Base-by-base conservation (phyloP, 2,113 vertebrate genomes). In the Amphiprion percula region DNA sequence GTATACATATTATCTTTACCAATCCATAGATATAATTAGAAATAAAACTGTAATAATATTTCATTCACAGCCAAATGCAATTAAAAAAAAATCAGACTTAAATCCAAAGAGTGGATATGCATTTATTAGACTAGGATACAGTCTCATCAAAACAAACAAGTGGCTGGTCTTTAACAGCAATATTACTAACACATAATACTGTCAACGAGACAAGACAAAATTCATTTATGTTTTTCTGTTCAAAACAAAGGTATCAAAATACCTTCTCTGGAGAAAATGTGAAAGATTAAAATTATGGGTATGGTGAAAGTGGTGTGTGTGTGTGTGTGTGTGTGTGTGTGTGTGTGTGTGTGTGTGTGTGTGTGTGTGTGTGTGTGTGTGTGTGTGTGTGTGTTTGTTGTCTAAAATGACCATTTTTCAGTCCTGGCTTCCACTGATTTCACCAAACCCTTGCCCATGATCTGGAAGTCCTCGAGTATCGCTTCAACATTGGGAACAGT, bases 351-450 rank as follows among this genome's bases (percentile, higher is more conserved):
- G 21, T 21, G 21, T 21, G 21, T 21, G 21, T 1, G 21, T 21
- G 21, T 1, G 21, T 21, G 21, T 21, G 21, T 21, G 21, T 1
- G 21, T 21, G 21, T 21, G 21, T 21, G 21, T 1, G 21, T 21
- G 21, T 21, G 21, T 21, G 21, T 1, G 21, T 21, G 21, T 1
- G 21, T 54, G 55, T 37, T 14, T 2, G n/a, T 2, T 30, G 3
- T 69, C 95, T 93, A 98, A 78, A 99, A 93, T 1, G 94, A 93
- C 98, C 97, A 99, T 81, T 93, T 97, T 88, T 99, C 97, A 24
- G 94, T 97, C 76, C 77, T 95, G 80, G 95, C 91, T 61, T 98
- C 96, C 74, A 99, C 93, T 0, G 91, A 91, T 68, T 92, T 94
- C 16, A 99, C 97, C 33, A 99, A 92, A 49, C 95, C 98, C 84